Conservation (phyloP, 2,888 invertebrate species). For the Phrixothrix hirtus region DNA sequence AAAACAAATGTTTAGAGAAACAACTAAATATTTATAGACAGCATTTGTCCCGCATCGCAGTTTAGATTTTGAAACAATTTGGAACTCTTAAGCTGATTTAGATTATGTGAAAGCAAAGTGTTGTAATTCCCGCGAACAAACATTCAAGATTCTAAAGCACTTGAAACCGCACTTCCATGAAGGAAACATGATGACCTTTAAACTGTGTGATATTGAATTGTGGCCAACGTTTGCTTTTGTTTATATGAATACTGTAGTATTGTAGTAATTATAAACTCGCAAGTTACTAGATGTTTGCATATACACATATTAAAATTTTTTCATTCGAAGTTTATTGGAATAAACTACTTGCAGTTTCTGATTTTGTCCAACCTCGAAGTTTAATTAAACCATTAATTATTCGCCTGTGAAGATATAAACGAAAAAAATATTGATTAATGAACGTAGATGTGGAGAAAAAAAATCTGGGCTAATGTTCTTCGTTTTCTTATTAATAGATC, state of each 20-base stretch:
- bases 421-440: too few species aligned
- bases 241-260: neutral
- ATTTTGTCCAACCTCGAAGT: too few species aligned
- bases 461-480: too few species aligned
- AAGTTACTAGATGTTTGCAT: too few species aligned
- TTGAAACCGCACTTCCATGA: constrained; percentile 20
- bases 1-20: constrained; percentile 26
- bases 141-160: constrained; percentile 24
- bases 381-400: too few species aligned
- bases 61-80: constrained; percentile 28
- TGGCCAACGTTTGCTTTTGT: constrained; percentile 1
- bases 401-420: too few species aligned
- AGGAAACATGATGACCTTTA: constrained; percentile 25
- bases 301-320: too few species aligned
- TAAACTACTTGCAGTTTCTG: too few species aligned
- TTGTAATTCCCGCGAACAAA: constrained; percentile 39
- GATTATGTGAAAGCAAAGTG: constrained; percentile 42
- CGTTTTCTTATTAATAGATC: too few species aligned
- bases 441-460: too few species aligned
- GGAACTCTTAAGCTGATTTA: constrained; percentile 45
- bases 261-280: neutral
- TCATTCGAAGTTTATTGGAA: too few species aligned
- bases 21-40: constrained; percentile 28
- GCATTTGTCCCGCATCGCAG: constrained; percentile 22
- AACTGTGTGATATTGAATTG: constrained; percentile 16